A percentile compares a stretch with the other conserved stretches of the same genome.
Evolutionary conservation across 2,888 invertebrate genomes (phyloP).

Genomic region (Gortyna flavago): DNA sequence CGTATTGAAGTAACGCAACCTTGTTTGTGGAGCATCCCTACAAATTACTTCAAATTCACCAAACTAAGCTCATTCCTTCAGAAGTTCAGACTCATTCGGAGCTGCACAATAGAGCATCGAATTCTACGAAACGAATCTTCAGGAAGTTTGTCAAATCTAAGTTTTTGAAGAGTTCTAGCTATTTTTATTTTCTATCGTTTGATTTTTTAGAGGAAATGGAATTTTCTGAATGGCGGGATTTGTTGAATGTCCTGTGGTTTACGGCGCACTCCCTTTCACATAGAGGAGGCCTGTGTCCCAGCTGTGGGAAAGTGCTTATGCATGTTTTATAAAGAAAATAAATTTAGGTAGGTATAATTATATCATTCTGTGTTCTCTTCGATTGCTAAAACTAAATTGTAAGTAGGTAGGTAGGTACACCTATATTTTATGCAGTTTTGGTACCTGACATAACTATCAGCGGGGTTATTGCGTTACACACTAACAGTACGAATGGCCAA

Average conservation of each 20-base stretch:
- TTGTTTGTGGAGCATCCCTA: constrained; percentile 69
- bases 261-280: neutral
- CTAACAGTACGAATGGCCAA: neutral
- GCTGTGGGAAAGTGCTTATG: neutral
- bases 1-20: constrained; percentile 69
- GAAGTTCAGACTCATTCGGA: constrained; percentile 38
- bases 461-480: neutral
- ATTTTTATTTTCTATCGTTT: constrained; percentile 26
- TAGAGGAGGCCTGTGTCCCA: no score
- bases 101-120: constrained; percentile 34
- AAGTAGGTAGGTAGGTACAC: no score
- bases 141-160: constrained; percentile 33
- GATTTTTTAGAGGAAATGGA: neutral
- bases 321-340: neutral
- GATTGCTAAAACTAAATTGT: neutral
- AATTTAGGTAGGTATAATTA: no score
- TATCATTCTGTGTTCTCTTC: neutral
- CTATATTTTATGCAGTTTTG: neutral
- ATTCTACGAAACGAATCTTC: constrained; percentile 27
- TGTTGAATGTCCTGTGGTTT: neutral
- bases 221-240: neutral
- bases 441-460: neutral
- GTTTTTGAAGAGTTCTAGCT: constrained; percentile 28
- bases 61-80: constrained; percentile 54
- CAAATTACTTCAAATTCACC: constrained; percentile 55